A percentile compares a stretch with the other conserved stretches of the same genome.
phyloP scores from a whole-genome alignment of 2,888 invertebrate genomes.

The Cremastinae sp. region DNA sequence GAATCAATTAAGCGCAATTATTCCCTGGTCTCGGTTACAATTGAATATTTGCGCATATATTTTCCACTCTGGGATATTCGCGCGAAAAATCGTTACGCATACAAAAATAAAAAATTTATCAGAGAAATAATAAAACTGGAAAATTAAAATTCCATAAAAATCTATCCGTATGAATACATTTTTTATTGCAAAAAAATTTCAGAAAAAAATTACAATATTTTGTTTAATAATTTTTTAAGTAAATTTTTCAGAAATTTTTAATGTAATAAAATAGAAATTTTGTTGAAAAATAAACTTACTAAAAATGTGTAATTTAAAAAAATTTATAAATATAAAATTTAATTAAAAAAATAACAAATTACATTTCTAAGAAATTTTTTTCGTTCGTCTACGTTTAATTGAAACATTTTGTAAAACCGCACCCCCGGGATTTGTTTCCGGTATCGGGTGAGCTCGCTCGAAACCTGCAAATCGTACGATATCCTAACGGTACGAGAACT shows the following conservation, averaged over 20 bases:
- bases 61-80: neutral
- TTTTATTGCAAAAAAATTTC: too few relatives aligned
- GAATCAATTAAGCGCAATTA: conserved; percentile 66
- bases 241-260: too few relatives aligned
- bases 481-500: conserved; percentile 54
- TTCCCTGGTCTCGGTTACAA: conserved; percentile 39
- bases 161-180: too few relatives aligned
- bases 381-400: too few relatives aligned
- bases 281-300: too few relatives aligned
- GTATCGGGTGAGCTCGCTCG: conserved; percentile 37
- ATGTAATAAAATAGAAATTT: too few relatives aligned
- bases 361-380: neutral
- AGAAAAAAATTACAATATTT: too few relatives aligned
- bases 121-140: neutral
- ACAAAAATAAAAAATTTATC: neutral
- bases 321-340: too few relatives aligned
- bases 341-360: too few relatives aligned
- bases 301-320: too few relatives aligned
- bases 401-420: neutral
- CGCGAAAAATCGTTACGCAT: neutral
- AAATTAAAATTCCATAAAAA: neutral
- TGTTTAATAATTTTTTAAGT: too few relatives aligned
- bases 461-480: conserved; percentile 57
- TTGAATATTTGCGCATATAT: conserved; percentile 5
- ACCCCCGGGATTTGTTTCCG: conserved; percentile 34